Conservation (phyloP, 2,797 vertebrate genomes). For the Anguilla anguilla region DNA sequence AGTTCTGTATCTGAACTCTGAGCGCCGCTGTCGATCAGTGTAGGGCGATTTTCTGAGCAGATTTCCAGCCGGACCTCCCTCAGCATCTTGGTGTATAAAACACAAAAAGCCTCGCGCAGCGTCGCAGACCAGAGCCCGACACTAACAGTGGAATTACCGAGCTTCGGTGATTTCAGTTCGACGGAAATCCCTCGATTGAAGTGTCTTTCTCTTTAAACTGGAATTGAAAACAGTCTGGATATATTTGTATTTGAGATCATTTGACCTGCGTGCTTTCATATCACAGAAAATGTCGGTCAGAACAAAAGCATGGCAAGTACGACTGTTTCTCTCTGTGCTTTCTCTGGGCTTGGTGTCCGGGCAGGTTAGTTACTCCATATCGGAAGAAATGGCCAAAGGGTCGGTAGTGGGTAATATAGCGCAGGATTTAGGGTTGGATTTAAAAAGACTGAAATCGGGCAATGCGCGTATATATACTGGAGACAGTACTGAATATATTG, state of each 20-base stretch:
- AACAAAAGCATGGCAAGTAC: constrained; percentile 41
- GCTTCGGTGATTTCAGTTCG: not conserved
- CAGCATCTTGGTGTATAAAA: not conserved
- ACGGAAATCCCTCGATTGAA: not conserved
- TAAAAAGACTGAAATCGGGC: constrained; percentile 52
- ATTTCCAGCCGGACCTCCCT: constrained; percentile 30
- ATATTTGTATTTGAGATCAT: not conserved
- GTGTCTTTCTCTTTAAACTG: not conserved
- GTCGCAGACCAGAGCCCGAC: not conserved
- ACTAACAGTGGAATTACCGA: not conserved
- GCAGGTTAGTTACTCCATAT: constrained; percentile 51
- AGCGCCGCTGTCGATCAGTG: constrained; percentile 47
- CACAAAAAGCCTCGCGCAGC: not conserved
- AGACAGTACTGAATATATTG: constrained; percentile 63
- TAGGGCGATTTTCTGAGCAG: not conserved
- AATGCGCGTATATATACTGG: constrained; percentile 61
- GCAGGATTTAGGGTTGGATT: constrained; percentile 64
- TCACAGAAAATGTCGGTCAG: constrained; percentile 19
- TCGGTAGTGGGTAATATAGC: constrained; percentile 65
- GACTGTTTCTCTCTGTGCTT: constrained; percentile 38
- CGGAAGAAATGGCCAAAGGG: constrained; percentile 58
- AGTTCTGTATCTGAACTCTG: constrained; percentile 34
- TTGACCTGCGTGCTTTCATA: not conserved
- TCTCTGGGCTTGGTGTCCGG: constrained; percentile 31
- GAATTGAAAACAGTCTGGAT: not conserved